Conservation (phyloP, 2,888 invertebrate species). For the Eupithecia subumbrata region DNA sequence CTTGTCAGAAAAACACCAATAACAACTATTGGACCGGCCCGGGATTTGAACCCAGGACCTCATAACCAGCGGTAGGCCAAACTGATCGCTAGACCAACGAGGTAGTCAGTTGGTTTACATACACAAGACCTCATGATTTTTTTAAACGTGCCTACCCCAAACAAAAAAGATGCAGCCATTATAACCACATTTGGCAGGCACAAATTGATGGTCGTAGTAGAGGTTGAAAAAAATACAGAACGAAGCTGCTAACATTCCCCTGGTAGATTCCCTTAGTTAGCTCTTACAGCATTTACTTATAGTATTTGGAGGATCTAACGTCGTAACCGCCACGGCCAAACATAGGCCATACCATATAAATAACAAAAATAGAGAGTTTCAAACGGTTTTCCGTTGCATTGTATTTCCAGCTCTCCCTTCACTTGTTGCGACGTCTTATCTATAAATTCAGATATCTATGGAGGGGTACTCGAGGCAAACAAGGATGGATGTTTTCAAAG, state of each 20-base stretch:
- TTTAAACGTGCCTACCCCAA: neutral
- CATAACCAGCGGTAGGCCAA: no score
- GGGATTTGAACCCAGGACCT: no score
- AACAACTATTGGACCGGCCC: no score
- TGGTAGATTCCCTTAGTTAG: no score
- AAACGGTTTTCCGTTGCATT: neutral
- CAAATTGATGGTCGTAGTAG: no score
- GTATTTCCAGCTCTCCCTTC: neutral
- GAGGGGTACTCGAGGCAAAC: constrained; percentile 52
- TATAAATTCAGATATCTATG: constrained; percentile 8
- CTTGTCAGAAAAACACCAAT: no score
- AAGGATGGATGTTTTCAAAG: constrained; percentile 72
- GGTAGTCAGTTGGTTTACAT: no score
- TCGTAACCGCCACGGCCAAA: neutral
- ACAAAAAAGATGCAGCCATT: neutral
- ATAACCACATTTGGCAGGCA: neutral
- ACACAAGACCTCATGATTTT: neutral
- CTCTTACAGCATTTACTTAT: no score
- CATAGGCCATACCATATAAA: neutral
- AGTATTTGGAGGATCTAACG: no score
- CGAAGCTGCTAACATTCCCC: no score
- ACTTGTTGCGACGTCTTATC: constrained; percentile 12
- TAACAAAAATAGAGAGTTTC: neutral
- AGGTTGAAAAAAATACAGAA: neutral
- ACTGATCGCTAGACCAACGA: no score